Conservation (phyloP, 2,888 invertebrate species). For the Watsonalla binaria region DNA sequence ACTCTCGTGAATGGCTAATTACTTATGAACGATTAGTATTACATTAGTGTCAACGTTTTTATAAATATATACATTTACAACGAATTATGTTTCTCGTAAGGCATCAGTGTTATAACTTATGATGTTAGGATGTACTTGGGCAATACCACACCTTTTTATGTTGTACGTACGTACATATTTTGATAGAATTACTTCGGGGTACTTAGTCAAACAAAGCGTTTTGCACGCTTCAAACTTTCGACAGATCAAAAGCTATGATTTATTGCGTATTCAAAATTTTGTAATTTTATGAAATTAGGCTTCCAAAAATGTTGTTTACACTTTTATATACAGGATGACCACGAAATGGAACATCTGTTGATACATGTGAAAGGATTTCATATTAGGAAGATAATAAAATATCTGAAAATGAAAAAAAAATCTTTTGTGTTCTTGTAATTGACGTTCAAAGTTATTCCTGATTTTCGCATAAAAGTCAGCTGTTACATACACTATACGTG, state of each 20-base stretch:
- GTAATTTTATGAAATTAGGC: no score
- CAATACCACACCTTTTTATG: constrained; percentile 16
- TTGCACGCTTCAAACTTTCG: neutral
- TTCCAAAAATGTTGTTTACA: no score
- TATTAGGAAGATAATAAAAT: no score
- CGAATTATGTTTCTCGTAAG: constrained; percentile 30
- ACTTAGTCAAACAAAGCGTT: constrained; percentile 20
- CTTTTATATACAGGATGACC: no score
- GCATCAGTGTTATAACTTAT: constrained; percentile 8
- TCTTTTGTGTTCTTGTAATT: neutral
- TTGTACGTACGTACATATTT: constrained; percentile 13
- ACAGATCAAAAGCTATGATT: no score
- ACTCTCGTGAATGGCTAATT: constrained; percentile 21
- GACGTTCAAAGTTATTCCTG: neutral
- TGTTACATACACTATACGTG: no score
- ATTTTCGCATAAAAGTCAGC: no score
- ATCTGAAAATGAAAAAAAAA: no score
- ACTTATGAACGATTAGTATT: constrained; percentile 55
- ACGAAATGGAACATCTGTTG: no score
- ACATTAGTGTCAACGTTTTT: constrained; percentile 57
- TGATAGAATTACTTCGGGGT: constrained; percentile 14
- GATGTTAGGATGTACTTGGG: constrained; percentile 9
- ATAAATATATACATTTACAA: constrained; percentile 74
- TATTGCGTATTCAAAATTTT: no score
- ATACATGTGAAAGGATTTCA: no score